Evolutionary conservation across 2,797 vertebrate genomes (phyloP), one percentile per base, ranked within the genome.

Genomic region (Thunnus albacares): DNA sequence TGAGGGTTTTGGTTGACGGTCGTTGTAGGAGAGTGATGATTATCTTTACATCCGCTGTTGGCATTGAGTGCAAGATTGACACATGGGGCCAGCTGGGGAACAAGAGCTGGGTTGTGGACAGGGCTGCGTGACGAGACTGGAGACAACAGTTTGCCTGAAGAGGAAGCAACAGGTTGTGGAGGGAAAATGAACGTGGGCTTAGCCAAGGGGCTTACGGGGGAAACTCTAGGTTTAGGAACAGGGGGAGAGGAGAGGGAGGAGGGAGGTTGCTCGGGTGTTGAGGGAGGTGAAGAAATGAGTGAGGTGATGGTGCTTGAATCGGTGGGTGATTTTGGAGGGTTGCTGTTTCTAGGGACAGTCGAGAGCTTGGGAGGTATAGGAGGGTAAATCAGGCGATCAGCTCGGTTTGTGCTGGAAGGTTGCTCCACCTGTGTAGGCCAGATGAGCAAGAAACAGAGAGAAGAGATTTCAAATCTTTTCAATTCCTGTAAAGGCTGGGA

Each of bases 311-410:
- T 6, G 47, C 14, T 61, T 38, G 74, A 81, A 55, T 56, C 17
- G 2, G 41, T 49, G 28, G 30, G 11, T 56, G 71, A 77, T 22
- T n/a, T 22, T 28, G 13, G 6, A 51, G 53, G 17, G 51, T 20
- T 45, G 33, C 14, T 71, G 45, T 66, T 65, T 71, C 28, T 24
- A 15, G 47, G 15, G 22, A 63, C 30, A 22, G 24, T 6, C 14
- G 55, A 6, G 17, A 62, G 59, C 75, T 87, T 84, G 9, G 43
- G 57, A 61, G 55, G 33, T 26, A 95, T 83, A 62, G 94, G 88
- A 78, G 98, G 97, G 90, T 96, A 98, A 85, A 99, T 85, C 72
- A 98, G 90, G 8, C 74, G 67, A 69, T 97, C 96, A 0, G 75
- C 65, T 60, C 88, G 91, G 61, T 93, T 95, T 38, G 13, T 68